These are phyloP conservation scores for Telmatherina bonti DNA, from an alignment of 2,797 vertebrate genomes.

Conservation along the genomic window DNA sequence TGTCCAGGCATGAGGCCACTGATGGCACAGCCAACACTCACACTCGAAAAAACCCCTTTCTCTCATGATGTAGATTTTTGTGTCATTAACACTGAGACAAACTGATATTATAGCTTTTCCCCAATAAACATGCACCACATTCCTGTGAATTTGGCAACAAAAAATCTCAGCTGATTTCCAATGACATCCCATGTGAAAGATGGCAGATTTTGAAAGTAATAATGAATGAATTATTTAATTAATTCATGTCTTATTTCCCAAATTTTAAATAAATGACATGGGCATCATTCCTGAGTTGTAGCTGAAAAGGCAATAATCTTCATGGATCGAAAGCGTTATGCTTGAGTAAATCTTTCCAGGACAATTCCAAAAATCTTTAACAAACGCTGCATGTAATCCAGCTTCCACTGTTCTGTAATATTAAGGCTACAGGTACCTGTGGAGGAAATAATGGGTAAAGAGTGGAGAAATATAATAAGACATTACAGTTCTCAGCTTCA, in stretches of 20 bases:
- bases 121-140: background rate
- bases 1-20: conserved; percentile 49
- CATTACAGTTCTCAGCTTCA: conserved; percentile 37
- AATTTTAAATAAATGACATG: conserved; percentile 20
- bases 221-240: background rate
- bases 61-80: conserved; percentile 12
- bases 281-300: conserved; percentile 11
- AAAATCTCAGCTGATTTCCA: no score
- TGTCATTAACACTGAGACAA: conserved; percentile 15
- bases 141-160: conserved; percentile 7
- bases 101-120: conserved; percentile 3
- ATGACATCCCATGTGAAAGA: background rate
- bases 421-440: conserved; percentile 8
- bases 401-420: background rate
- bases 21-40: conserved; percentile 32
- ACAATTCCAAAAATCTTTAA: background rate
- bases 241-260: background rate
- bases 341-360: conserved; percentile 2
- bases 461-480: conserved; percentile 3
- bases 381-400: background rate
- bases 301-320: conserved; percentile 10
- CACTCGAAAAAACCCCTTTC: conserved; percentile 12
- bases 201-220: background rate
- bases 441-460: conserved; percentile 18
- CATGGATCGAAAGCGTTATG: conserved; percentile 9